Percentiles rank a stretch among this genome's conserved stretches.
phyloP scores from a whole-genome alignment of 2,113 vertebrate genomes.

The Indri indri region DNA sequence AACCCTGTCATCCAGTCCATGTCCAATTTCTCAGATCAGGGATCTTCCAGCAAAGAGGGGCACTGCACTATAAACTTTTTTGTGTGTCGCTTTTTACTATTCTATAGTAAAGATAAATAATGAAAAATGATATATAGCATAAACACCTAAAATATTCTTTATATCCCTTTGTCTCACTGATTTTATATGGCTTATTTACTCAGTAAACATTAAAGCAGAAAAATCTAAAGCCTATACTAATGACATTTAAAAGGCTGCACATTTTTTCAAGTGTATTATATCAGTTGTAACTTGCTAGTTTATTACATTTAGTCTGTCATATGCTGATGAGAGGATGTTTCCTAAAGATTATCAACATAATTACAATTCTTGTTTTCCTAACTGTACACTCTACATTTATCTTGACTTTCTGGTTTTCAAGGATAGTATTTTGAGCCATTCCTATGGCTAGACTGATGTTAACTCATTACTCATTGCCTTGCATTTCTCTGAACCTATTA shows the following conservation, averaged over 20 bases:
- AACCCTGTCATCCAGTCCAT: neutral
- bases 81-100: neutral
- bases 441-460: neutral
- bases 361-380: neutral
- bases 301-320: neutral
- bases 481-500: slow-evolving; percentile 1
- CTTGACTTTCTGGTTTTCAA: neutral
- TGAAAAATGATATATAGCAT: neutral
- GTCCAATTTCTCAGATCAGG: neutral
- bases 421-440: neutral
- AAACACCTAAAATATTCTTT: neutral
- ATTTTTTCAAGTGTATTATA: neutral
- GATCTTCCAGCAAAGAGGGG: neutral
- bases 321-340: neutral
- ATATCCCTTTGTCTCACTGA: neutral
- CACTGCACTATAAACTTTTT: neutral
- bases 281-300: neutral
- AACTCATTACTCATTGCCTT: neutral
- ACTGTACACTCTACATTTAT: neutral
- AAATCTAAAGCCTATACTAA: neutral
- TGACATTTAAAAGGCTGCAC: neutral
- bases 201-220: neutral
- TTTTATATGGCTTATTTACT: neutral
- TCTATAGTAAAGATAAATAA: neutral
- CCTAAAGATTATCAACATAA: neutral